These are phyloP conservation scores for Panthera uncia DNA, from an alignment of 2,113 vertebrate species.

Conservation along the genomic window DNA sequence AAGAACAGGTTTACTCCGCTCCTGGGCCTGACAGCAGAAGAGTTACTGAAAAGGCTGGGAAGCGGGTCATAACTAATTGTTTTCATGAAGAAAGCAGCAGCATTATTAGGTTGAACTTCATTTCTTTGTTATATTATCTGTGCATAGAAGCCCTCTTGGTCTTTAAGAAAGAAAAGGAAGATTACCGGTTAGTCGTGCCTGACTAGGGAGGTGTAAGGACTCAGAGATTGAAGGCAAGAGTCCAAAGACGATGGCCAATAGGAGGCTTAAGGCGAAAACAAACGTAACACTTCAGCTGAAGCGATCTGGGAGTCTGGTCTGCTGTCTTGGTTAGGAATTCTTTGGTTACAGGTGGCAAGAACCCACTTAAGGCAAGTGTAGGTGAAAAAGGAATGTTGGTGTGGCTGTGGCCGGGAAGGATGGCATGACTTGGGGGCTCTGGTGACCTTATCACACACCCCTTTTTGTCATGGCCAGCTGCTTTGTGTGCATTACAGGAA, in stretches of 20 bases:
- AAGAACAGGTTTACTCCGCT: background rate
- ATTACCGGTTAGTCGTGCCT: background rate
- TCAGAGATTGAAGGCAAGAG: background rate
- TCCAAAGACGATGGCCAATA: background rate
- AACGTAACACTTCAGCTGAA: background rate
- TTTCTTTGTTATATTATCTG: background rate
- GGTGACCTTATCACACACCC: background rate
- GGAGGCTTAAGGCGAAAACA: background rate
- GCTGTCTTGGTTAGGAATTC: background rate
- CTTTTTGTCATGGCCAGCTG: background rate
- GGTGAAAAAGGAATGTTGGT: background rate
- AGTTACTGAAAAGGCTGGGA: background rate
- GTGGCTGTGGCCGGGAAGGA: background rate
- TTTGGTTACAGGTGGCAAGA: slow-evolving; percentile 39
- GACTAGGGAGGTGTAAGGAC: background rate
- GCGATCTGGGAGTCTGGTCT: accelerated
- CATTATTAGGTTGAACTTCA: background rate
- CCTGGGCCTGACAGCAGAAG: background rate
- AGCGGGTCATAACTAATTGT: background rate
- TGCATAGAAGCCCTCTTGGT: background rate
- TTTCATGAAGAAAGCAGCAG: background rate
- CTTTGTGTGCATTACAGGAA: background rate
- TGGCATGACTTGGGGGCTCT: background rate
- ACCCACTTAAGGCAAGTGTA: background rate
- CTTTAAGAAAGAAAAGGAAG: background rate